These are phyloP conservation scores for Hephaestus fuliginosus DNA, from an alignment of 2,797 vertebrate genomes.

Conservation along the genomic window DNA sequence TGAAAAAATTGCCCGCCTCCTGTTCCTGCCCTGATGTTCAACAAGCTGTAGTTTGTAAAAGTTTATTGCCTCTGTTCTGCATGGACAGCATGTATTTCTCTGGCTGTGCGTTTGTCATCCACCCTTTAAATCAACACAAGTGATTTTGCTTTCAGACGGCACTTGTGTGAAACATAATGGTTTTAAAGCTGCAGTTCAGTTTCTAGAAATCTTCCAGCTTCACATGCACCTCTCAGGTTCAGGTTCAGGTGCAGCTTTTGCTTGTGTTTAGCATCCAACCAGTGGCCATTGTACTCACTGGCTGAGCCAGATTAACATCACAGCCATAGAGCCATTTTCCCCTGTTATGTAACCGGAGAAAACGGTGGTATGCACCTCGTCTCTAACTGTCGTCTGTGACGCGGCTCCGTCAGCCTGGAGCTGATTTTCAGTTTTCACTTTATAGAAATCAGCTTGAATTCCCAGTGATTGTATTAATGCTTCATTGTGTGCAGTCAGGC, in stretches of 20 bases:
- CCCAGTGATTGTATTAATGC: neutral
- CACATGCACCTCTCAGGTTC: neutral
- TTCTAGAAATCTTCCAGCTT: neutral
- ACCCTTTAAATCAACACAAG: neutral
- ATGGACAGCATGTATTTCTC: conserved; percentile 17
- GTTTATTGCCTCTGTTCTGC: conserved; percentile 1
- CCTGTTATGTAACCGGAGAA: conserved; percentile 53
- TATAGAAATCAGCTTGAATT: conserved; percentile 2
- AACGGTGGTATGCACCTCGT: conserved; percentile 17
- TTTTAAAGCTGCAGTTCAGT: neutral
- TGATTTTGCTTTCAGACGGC: neutral
- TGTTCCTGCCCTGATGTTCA: neutral
- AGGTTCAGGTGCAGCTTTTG: neutral
- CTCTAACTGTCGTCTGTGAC: conserved; percentile 30
- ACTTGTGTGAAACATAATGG: too few relatives aligned
- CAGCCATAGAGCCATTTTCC: conserved; percentile 30
- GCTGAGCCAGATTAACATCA: conserved; percentile 49
- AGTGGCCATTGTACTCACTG: conserved; percentile 21
- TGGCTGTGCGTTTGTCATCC: neutral
- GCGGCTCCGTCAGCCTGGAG: neutral
- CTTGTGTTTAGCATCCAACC: conserved; percentile 9
- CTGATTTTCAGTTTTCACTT: conserved; percentile 3
- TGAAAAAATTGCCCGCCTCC: neutral
- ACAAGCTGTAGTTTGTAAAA: neutral
- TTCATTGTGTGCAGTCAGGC: neutral